phyloP scores from a whole-genome alignment of 1,140 invertebrate genomes.

The Orussus abietinus region DNA sequence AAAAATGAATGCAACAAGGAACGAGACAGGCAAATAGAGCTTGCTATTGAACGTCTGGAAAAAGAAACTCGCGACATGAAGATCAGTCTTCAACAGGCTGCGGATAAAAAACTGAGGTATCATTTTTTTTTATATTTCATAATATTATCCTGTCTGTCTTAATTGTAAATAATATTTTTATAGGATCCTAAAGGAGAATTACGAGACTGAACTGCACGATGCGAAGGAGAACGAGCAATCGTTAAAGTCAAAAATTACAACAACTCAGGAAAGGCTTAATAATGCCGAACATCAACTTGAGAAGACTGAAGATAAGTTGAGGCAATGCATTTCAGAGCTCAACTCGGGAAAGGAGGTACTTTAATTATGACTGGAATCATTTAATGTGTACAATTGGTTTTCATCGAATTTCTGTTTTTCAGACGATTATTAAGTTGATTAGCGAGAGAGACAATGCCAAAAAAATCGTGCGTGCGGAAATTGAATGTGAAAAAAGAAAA shows the following conservation, averaged over 20 bases:
- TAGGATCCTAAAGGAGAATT: slow-evolving; percentile 71
- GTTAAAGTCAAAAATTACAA: slow-evolving; percentile 56
- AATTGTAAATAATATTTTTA: slow-evolving; percentile 16
- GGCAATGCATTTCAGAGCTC: slow-evolving; percentile 42
- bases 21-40: slow-evolving; percentile 64
- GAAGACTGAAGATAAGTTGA: slow-evolving; percentile 45
- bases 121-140: slow-evolving; percentile 8
- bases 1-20: slow-evolving; percentile 59
- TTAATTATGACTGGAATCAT: no score
- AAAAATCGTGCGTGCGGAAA: slow-evolving; percentile 50
- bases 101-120: slow-evolving; percentile 60
- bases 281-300: slow-evolving; percentile 49
- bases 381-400: no score
- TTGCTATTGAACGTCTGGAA: slow-evolving; percentile 62
- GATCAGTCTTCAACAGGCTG: slow-evolving; percentile 52
- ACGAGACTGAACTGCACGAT: slow-evolving; percentile 64
- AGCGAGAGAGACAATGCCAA: slow-evolving; percentile 52
- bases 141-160: slow-evolving; percentile 11
- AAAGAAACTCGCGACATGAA: slow-evolving; percentile 55
- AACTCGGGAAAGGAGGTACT: slow-evolving; percentile 54
- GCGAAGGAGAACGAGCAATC: slow-evolving; percentile 55
- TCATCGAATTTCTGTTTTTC: slow-evolving; percentile 10
- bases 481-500: slow-evolving; percentile 47
- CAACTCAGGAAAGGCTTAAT: slow-evolving; percentile 57
- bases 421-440: slow-evolving; percentile 51